Evolutionary conservation across 2,797 vertebrate species (phyloP).

Genomic region (Lophius americanus): DNA sequence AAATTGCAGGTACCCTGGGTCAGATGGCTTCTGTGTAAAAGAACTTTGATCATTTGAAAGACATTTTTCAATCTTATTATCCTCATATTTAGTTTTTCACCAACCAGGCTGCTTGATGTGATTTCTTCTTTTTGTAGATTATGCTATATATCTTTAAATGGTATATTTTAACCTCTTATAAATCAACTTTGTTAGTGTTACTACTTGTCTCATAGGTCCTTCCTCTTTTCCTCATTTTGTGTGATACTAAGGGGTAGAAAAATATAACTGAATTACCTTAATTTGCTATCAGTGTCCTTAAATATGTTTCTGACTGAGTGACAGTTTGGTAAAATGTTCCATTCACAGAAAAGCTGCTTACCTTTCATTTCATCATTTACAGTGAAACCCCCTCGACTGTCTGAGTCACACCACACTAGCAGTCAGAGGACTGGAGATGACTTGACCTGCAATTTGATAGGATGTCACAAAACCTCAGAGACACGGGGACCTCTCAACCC

Average conservation of each 20-base stretch:
- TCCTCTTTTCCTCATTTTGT: not conserved
- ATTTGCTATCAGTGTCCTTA: too few relatives aligned
- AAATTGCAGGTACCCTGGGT: too few relatives aligned
- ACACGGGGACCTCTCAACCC: not conserved
- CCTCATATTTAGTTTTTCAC: not conserved
- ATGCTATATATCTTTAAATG: not conserved
- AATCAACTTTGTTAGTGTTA: not conserved
- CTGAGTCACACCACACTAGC: slow-evolving; percentile 20
- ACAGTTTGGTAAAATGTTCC: too few relatives aligned
- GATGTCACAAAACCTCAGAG: slow-evolving; percentile 16
- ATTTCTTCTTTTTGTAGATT: not conserved
- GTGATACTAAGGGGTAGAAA: too few relatives aligned
- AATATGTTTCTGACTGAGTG: too few relatives aligned
- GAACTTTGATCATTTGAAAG: too few relatives aligned
- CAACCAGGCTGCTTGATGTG: not conserved
- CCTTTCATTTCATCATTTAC: slow-evolving; percentile 9
- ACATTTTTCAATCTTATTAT: not conserved
- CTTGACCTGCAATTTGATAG: not conserved
- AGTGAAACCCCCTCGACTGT: slow-evolving; percentile 53
- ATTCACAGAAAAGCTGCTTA: too few relatives aligned
- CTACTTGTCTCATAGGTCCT: not conserved
- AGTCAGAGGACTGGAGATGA: slow-evolving; percentile 7
- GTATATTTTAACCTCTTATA: too few relatives aligned
- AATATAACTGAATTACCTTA: too few relatives aligned
- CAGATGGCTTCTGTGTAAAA: not conserved